phyloP scores from a whole-genome alignment of 2,113 vertebrate genomes.

The Pachyramphus minor region DNA sequence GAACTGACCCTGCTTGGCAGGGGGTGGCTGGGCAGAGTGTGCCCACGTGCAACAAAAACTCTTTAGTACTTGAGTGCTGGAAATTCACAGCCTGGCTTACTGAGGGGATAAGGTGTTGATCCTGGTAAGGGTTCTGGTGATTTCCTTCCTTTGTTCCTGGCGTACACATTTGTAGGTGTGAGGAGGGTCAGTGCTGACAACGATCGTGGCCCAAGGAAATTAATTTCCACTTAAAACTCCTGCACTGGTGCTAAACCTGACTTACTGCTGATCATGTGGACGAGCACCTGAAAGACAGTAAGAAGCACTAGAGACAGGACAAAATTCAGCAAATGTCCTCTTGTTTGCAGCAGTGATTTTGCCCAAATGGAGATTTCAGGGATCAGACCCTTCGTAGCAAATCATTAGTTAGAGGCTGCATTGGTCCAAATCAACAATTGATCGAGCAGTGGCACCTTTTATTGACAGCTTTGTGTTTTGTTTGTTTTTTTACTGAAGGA shows the following conservation, averaged over 20 bases:
- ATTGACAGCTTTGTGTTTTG: neutral
- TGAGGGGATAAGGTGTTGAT: neutral
- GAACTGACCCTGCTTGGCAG: neutral
- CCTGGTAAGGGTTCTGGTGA: neutral
- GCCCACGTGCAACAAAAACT: neutral
- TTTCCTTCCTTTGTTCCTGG: neutral
- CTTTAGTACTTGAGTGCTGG: neutral
- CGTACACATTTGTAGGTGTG: neutral
- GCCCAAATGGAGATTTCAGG: neutral
- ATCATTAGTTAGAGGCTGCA: neutral
- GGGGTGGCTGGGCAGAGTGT: neutral
- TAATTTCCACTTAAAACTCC: neutral
- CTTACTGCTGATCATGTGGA: fast-evolving
- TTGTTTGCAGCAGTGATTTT: neutral
- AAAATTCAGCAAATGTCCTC: neutral
- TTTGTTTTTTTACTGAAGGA: neutral
- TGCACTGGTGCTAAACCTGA: neutral
- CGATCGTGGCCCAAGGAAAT: neutral
- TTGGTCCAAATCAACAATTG: neutral
- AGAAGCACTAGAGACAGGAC: neutral
- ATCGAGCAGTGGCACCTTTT: neutral
- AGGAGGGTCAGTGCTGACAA: neutral
- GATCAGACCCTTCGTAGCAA: neutral
- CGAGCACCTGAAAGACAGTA: neutral
- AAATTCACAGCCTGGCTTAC: slow-evolving; percentile 17